A percentile compares a stretch with the other conserved stretches of the same genome.
Conservation (phyloP, 2,888 invertebrate genomes). For the Pandemis heparana region DNA sequence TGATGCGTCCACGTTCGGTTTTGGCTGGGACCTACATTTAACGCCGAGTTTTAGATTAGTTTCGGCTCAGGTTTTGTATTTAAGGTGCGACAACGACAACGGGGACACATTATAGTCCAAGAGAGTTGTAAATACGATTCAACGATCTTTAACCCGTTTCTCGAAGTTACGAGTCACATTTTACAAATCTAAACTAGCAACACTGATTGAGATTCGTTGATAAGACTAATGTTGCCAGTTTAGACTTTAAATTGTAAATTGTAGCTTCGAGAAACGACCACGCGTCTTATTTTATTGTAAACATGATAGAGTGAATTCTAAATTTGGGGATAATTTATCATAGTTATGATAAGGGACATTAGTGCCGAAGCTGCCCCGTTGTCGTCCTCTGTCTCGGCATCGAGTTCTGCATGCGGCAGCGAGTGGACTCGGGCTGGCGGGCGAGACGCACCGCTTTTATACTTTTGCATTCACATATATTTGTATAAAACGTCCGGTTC, state of each 20-base stretch:
- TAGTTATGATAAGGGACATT: too few relatives aligned
- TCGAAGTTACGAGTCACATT: too few relatives aligned
- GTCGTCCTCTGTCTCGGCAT: neutral
- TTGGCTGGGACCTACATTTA: neutral
- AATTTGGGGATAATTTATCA: too few relatives aligned
- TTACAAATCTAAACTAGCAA: too few relatives aligned
- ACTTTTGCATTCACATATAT: slow-evolving; percentile 35
- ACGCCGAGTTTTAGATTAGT: neutral
- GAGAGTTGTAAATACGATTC: neutral
- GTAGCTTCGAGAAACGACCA: too few relatives aligned
- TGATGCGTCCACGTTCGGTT: slow-evolving; percentile 3
- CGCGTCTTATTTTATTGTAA: too few relatives aligned
- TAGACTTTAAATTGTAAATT: too few relatives aligned
- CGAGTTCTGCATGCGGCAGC: neutral
- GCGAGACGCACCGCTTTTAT: slow-evolving; percentile 20
- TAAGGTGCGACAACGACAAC: neutral
- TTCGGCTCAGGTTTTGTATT: neutral
- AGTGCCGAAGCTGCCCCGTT: neutral
- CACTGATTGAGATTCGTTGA: too few relatives aligned
- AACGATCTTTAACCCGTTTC: neutral
- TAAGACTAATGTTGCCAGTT: too few relatives aligned
- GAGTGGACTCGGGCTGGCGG: too few relatives aligned
- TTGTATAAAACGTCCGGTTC: slow-evolving; percentile 17
- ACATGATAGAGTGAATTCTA: too few relatives aligned
- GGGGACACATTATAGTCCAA: too few relatives aligned